A percentile compares a stretch with the other conserved stretches of the same genome.
These are phyloP conservation scores for Zhuqinia jingwanae DNA, from an alignment of 2,888 invertebrate species.

Conservation along the genomic window DNA sequence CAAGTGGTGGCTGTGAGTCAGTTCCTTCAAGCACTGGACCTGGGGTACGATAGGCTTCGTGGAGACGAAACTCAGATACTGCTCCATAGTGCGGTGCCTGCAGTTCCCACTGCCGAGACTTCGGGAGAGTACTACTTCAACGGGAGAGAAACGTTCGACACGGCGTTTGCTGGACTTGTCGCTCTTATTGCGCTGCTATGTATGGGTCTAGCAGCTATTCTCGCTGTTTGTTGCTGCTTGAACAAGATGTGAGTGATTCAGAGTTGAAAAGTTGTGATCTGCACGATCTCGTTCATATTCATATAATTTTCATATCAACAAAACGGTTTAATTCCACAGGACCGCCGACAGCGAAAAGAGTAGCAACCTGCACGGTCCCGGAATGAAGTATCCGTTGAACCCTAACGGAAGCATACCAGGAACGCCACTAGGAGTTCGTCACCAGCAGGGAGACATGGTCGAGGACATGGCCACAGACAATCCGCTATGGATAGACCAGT, in stretches of 20 bases:
- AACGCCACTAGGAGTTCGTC: constrained; percentile 73
- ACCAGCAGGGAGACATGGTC: constrained; percentile 76
- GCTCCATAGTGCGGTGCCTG: constrained; percentile 87
- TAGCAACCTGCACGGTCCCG: constrained; percentile 69
- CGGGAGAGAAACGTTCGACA: constrained; percentile 90
- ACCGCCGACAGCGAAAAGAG: constrained; percentile 73
- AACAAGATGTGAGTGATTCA: constrained; percentile 87
- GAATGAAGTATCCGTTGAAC: constrained; percentile 77
- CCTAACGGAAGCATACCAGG: constrained; percentile 74
- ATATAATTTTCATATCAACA: too few species aligned
- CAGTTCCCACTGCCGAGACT: constrained; percentile 76
- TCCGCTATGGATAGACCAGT: constrained; percentile 96
- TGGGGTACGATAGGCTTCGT: constrained; percentile 91
- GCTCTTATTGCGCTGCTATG: constrained; percentile 92
- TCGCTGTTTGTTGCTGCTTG: constrained; percentile 93
- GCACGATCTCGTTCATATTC: background rate
- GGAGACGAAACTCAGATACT: constrained; percentile 87
- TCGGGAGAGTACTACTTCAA: constrained; percentile 77
- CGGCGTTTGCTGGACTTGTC: constrained; percentile 85
- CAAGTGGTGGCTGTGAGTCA: constrained; percentile 90
- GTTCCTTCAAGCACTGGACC: constrained; percentile 88
- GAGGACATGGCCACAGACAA: constrained; percentile 87
- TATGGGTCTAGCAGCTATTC: constrained; percentile 92
- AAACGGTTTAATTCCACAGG: too few species aligned
- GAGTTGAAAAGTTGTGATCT: background rate